Evolutionary conservation across 2,888 invertebrate species (phyloP), one percentile per base, ranked within the genome.

Genomic region (Drosophila antonietae): DNA sequence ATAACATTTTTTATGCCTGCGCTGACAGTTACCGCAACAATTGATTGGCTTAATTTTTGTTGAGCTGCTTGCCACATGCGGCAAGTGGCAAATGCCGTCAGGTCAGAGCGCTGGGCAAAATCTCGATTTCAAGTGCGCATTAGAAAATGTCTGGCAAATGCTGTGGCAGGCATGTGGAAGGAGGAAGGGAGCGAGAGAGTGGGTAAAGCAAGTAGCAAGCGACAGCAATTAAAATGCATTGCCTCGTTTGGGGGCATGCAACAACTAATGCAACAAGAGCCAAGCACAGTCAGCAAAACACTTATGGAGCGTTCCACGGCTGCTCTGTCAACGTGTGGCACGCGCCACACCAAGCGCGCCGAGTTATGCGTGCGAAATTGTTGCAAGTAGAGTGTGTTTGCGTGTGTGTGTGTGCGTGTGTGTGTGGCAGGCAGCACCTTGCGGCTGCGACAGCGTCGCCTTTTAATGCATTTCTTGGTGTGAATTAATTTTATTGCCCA

Each of bases 401-500:
- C 6, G 28, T 58, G 57, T 52, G 39, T 23, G 33, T 12, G 28
- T 6, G 28, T 28, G 28, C 53, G 57, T 52, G 53, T 23, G 33
- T n/a, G 41, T 28, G 37, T 39, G 37, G 28, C 28, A 28, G 28
- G 37, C 72, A 51, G 75, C 80, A 82, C 75, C 83, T 82, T 75
- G 53, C 62, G 77, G 58, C 69, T 60, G 61, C 53, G 39, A 47
- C 57, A 44, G 39, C 55, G 46, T 65, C 51, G 51, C 51, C 51
- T 51, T 51, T 86, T 78, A 81, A 85, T 82, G 79, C 73, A 74
- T 86, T 89, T 81, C 81, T 90, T 86, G 86, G 90, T 89, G 91
- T 83, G 90, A 91, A 90, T 90, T 90, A 88, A 90, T 91, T 90
- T 91, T 91, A 91, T 88, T 87, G 83, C 90, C 85, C 78, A 83